These are phyloP conservation scores for Gobio occitaniae DNA, from an alignment of 2,797 vertebrate species.

Conservation along the genomic window DNA sequence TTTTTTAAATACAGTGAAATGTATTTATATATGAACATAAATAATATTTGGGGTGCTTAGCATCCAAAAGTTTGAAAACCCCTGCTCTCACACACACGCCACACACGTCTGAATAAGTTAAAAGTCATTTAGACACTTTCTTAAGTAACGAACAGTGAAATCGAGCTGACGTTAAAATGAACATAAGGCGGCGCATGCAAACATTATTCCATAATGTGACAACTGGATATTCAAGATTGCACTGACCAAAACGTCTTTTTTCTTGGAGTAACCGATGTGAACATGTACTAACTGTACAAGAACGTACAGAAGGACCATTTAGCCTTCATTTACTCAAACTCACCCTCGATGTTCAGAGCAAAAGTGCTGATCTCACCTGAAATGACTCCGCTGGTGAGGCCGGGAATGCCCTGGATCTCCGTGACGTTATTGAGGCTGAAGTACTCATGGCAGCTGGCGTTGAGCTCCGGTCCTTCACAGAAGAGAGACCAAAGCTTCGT, in stretches of 20 bases:
- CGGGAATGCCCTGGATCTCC: constrained; percentile 90
- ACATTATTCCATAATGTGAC: too few species aligned
- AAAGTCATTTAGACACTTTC: neutral
- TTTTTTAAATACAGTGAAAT: neutral
- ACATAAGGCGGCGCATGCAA: neutral
- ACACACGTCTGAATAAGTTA: neutral
- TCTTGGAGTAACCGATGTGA: neutral
- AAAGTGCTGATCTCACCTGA: constrained; percentile 77
- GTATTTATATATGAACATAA: neutral
- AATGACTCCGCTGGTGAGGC: constrained; percentile 86
- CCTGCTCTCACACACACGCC: neutral
- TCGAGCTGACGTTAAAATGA: neutral
- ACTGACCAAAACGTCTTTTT: rapidly evolving
- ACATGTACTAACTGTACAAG: neutral
- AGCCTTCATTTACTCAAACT: neutral
- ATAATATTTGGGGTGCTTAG: neutral
- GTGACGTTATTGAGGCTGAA: constrained; percentile 87
- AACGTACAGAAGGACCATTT: neutral
- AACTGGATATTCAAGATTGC: neutral
- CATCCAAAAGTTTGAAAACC: neutral
- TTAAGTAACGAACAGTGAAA: neutral
- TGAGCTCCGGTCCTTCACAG: constrained; percentile 78
- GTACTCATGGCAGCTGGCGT: constrained; percentile 85
- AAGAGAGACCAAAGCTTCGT: constrained; percentile 87
- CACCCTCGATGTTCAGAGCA: neutral